phyloP scores from a whole-genome alignment of 2,888 invertebrate genomes.

The Boloria euphrosyne region DNA sequence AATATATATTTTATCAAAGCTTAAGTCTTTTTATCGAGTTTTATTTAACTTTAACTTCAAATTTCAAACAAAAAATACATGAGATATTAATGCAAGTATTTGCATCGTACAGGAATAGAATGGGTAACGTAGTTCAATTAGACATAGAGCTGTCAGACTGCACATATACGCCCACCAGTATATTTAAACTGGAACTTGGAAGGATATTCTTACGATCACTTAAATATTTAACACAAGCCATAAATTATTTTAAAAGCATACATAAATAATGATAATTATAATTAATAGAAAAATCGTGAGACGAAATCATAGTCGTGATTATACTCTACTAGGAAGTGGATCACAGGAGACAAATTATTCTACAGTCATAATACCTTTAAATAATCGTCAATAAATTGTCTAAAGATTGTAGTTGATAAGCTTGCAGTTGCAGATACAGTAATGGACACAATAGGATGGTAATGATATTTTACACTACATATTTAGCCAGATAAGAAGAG shows the following conservation, averaged over 20 bases:
- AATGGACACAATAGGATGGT: constrained; percentile 21
- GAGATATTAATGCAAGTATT: no score
- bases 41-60: no score
- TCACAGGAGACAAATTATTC: constrained; percentile 26
- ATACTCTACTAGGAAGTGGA: constrained; percentile 27
- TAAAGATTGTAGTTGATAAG: constrained; percentile 23
- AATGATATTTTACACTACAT: constrained; percentile 22
- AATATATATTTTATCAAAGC: no score
- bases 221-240: background rate
- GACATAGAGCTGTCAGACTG: no score
- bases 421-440: constrained; percentile 17
- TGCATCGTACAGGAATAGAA: no score
- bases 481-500: constrained; percentile 38
- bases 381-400: constrained; percentile 26
- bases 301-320: constrained; percentile 28
- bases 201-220: background rate
- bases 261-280: background rate
- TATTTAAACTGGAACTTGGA: no score
- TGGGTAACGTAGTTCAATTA: no score
- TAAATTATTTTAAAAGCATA: background rate
- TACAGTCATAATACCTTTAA: constrained; percentile 5
- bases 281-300: constrained; percentile 25
- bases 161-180: no score
- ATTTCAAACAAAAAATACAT: no score
- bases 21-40: no score